Evolutionary conservation across 2,113 vertebrate species (phyloP), one percentile per base, ranked within the genome.

Genomic region (Lucifuga dentata): DNA sequence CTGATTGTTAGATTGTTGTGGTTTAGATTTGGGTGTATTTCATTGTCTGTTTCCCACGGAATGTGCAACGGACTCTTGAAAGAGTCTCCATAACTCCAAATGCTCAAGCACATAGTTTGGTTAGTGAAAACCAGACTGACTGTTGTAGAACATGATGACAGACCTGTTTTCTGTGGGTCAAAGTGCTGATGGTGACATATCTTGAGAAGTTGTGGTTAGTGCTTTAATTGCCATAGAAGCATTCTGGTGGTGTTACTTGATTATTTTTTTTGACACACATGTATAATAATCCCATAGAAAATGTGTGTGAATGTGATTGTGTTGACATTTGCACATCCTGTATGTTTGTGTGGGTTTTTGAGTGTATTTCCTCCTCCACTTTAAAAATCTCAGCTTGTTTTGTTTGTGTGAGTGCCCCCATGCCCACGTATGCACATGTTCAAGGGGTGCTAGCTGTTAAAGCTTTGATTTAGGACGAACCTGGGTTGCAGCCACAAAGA

Each of bases 111-210:
- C 10, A 15, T 40, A 5, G 12, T 40, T 40, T 15, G 3, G 15
- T 13, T 43, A 12, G 63, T 46, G 40, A 19, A 51, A 51, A 32
- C 15, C 16, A 23, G 10, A 19, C 19, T 33, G 6, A 40, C 39
- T 46, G 17, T 53, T 5, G 24, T 49, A 17, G 13, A 43, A n/a
- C 13, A 16, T n/a, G 38, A 44, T 21, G 17, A 44, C 12, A 20
- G 20, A 11, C 5, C 16, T 45, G 1, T 41, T 33, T 48, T 68
- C 40, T 41, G n/a, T 19, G 13, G 40, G 55, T 50, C 11, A 26
- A 5, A 40, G 6, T 45, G 63, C 48, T 61, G 63, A 75, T 52
- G 32, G 16, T 15, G 13, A 15, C 16, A 46, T 48, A 33, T 53
- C 33, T 46, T 46, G 52, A 33, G 32, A 39, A 16, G 15, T 17